phyloP scores from a whole-genome alignment of 2,797 vertebrate species.

The Molossus molossus region DNA sequence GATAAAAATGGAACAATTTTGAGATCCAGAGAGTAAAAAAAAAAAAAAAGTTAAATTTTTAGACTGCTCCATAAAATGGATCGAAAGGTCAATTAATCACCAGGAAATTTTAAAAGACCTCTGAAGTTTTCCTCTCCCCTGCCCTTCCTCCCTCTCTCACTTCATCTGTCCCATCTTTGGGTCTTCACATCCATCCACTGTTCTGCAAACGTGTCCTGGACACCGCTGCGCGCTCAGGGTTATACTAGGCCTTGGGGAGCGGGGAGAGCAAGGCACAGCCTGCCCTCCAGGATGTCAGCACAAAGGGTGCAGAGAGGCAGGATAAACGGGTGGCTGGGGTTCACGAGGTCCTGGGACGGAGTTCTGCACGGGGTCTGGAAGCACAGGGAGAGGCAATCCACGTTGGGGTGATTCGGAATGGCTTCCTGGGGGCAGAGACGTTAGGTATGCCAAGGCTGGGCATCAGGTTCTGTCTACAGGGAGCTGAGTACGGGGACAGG shows the following conservation, averaged over 20 bases:
- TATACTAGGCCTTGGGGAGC: background rate
- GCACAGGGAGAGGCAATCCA: background rate
- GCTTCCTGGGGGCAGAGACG: background rate
- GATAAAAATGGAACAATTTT: background rate
- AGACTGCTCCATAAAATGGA: constrained; percentile 38
- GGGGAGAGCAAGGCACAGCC: background rate
- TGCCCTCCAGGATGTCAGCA: background rate
- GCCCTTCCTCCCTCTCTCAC: background rate
- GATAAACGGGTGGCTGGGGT: background rate
- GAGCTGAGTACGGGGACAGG: background rate
- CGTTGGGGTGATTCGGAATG: background rate
- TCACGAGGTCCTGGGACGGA: background rate
- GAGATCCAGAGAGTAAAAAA: constrained; percentile 8
- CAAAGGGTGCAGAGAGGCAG: background rate
- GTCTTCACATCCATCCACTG: background rate
- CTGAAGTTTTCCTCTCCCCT: background rate
- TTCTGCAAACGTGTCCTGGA: background rate
- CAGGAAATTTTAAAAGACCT: background rate
- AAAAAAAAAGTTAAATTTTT: background rate
- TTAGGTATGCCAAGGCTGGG: background rate
- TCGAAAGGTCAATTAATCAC: constrained; percentile 16
- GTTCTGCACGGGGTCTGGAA: background rate
- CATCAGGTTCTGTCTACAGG: background rate
- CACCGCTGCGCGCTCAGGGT: background rate
- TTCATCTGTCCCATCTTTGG: background rate